Percentiles rank a stretch among this genome's conserved stretches.
Conservation (phyloP, 2,888 invertebrate species). For the Napeogenes inachia region DNA sequence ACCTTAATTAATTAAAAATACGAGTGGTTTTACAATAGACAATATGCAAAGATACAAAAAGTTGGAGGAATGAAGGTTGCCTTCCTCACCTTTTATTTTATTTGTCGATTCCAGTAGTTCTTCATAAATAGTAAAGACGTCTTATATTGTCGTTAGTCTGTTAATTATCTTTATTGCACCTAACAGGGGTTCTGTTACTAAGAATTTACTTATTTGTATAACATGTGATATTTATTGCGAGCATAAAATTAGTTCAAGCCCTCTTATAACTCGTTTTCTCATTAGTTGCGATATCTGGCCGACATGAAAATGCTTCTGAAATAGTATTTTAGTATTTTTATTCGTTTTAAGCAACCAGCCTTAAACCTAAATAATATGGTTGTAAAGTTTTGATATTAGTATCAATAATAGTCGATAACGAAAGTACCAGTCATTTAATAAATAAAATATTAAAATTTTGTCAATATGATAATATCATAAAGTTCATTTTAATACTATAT, state of each 20-base stretch:
- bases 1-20: slow-evolving; percentile 25
- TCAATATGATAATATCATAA: too few relatives aligned
- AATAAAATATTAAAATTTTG: too few relatives aligned
- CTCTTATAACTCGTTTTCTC: slow-evolving; percentile 9
- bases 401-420: too few relatives aligned
- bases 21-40: slow-evolving; percentile 25
- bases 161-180: slow-evolving; percentile 27
- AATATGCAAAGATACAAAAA: slow-evolving; percentile 38
- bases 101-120: slow-evolving; percentile 43
- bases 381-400: slow-evolving; percentile 1
- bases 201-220: slow-evolving; percentile 17
- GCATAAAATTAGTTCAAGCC: slow-evolving; percentile 17
- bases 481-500: too few relatives aligned
- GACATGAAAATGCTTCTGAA: background rate
- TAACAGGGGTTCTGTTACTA: slow-evolving; percentile 19
- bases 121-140: slow-evolving; percentile 34
- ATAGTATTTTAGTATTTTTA: slow-evolving; percentile 3
- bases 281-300: background rate
- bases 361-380: background rate
- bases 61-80: slow-evolving; percentile 51
- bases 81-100: slow-evolving; percentile 47
- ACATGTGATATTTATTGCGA: slow-evolving; percentile 11
- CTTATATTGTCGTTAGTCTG: slow-evolving; percentile 35
- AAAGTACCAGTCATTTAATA: too few relatives aligned
- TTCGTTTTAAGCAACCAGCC: background rate